A percentile compares a stretch with the other conserved stretches of the same genome.
These are phyloP conservation scores for Platyrinchus mystaceus DNA, from an alignment of 2,797 vertebrate species.

Conservation along the genomic window DNA sequence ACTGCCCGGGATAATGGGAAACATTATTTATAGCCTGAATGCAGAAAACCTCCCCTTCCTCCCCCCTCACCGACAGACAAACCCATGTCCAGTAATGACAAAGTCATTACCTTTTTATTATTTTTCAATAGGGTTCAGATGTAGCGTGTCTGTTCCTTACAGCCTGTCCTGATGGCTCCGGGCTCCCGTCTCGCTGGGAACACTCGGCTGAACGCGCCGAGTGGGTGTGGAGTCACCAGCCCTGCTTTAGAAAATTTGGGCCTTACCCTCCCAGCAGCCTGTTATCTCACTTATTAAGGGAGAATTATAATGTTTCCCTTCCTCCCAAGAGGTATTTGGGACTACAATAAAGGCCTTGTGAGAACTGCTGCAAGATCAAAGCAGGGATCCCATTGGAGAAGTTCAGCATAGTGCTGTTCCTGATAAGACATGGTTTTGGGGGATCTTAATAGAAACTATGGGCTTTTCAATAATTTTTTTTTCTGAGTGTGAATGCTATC, in stretches of 20 bases:
- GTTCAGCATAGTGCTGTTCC: conserved; percentile 28
- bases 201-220: neutral
- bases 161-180: neutral
- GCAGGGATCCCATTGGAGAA: conserved; percentile 55
- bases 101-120: conserved; percentile 82
- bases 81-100: conserved; percentile 80
- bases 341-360: conserved; percentile 56
- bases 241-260: conserved; percentile 55
- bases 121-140: conserved; percentile 79
- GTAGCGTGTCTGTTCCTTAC: conserved; percentile 41
- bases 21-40: conserved; percentile 73
- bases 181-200: neutral
- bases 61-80: conserved; percentile 63
- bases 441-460: conserved; percentile 44
- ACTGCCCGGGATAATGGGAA: conserved; percentile 68
- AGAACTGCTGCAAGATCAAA: conserved; percentile 55
- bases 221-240: conserved; percentile 51
- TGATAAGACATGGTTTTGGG: conserved; percentile 36
- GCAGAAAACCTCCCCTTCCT: conserved; percentile 52
- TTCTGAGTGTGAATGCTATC: neutral
- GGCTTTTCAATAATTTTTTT: neutral
- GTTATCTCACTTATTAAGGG: conserved; percentile 67
- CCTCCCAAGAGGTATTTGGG: conserved; percentile 51
- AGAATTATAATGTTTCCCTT: conserved; percentile 62
- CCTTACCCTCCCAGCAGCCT: conserved; percentile 55